Evolutionary conservation across 2,113 vertebrate species (phyloP).

Genomic region (Pygoscelis adeliae): DNA sequence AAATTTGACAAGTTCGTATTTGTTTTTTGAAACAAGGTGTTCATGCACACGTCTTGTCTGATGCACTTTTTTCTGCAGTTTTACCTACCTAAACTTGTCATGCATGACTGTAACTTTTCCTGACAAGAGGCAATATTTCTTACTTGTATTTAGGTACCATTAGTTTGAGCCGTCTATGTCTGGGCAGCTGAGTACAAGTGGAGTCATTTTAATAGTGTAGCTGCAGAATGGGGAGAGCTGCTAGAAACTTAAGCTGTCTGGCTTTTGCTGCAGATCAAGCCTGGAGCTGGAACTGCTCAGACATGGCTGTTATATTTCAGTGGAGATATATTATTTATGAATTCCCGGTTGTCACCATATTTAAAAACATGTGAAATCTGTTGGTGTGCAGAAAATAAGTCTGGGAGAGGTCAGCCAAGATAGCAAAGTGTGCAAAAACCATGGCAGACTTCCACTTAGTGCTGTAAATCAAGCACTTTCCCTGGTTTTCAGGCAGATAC

Average conservation of each 20-base stretch:
- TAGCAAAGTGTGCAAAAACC: constrained; percentile 40
- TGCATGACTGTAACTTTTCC: neutral
- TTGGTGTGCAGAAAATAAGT: constrained; percentile 37
- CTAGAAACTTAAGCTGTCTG: constrained; percentile 1
- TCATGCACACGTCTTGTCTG: neutral
- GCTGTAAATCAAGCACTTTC: constrained; percentile 50
- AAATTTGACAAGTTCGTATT: neutral
- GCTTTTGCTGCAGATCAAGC: neutral
- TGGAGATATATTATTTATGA: constrained; percentile 53
- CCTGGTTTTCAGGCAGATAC: neutral
- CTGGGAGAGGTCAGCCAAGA: constrained; percentile 52
- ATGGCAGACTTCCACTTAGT: constrained; percentile 12
- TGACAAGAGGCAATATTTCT: neutral
- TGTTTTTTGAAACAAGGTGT: neutral
- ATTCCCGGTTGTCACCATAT: constrained; percentile 48
- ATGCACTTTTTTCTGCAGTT: neutral
- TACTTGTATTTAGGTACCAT: neutral
- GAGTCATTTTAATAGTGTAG: neutral
- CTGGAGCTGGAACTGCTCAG: neutral
- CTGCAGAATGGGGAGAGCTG: neutral
- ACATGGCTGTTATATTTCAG: constrained; percentile 44
- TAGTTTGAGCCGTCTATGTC: neutral
- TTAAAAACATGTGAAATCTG: constrained; percentile 56
- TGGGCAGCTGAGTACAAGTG: neutral
- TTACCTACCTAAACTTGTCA: neutral